These are phyloP conservation scores for Petaurus breviceps DNA, from an alignment of 2,113 vertebrate species.

Conservation along the genomic window DNA sequence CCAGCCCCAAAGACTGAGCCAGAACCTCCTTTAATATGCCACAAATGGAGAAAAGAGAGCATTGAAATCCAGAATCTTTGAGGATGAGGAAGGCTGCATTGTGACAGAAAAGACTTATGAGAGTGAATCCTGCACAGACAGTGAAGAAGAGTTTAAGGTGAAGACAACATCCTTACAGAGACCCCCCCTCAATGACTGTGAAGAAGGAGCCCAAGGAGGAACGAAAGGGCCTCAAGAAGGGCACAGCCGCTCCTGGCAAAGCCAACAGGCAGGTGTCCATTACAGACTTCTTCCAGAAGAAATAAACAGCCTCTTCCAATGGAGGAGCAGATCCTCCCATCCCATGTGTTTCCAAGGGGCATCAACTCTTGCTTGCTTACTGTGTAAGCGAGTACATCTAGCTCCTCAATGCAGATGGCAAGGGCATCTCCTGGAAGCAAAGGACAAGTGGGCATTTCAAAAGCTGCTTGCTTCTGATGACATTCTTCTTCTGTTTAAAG, in stretches of 20 bases:
- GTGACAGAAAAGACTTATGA: constrained; percentile 95
- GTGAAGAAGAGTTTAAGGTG: constrained; percentile 84
- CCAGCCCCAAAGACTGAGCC: constrained; percentile 80
- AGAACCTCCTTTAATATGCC: constrained; percentile 69
- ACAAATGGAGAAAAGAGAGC: too few relatives aligned
- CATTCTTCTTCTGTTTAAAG: constrained; percentile 56
- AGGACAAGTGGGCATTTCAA: constrained; percentile 50
- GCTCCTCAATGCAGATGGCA: constrained; percentile 47
- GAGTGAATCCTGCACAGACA: constrained; percentile 94
- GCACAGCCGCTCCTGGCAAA: constrained; percentile 81
- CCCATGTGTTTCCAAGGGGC: not conserved
- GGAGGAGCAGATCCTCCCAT: constrained; percentile 50
- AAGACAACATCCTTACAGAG: constrained; percentile 70
- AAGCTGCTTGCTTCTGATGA: constrained; percentile 43
- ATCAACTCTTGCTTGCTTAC: constrained; percentile 73
- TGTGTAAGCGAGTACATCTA: constrained; percentile 78
- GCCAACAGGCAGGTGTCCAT: constrained; percentile 93
- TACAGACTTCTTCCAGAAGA: constrained; percentile 95
- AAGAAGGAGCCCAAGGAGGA: constrained; percentile 85
- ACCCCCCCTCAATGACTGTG: constrained; percentile 49
- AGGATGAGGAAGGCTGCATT: too few relatives aligned
- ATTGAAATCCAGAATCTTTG: too few relatives aligned
- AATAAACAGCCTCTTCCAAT: constrained; percentile 80
- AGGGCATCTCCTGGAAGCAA: constrained; percentile 47
- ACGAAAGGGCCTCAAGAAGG: constrained; percentile 87